These are phyloP conservation scores for Halocynthia aurantium DNA, from an alignment of 23 tunicate genomes.

Conservation along the genomic window DNA sequence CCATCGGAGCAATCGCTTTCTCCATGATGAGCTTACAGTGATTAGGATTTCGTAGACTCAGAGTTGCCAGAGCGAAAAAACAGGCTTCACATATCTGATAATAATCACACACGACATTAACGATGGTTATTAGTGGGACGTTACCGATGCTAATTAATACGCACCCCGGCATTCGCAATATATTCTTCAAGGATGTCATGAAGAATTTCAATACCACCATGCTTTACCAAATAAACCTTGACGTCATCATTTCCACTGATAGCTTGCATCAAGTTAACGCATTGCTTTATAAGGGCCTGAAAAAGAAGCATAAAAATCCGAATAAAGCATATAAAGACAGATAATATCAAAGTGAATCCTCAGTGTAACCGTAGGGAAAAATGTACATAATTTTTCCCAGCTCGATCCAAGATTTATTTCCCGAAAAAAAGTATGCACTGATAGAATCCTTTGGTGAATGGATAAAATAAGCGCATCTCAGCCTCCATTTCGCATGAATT, in stretches of 20 bases:
- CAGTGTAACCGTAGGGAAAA: no score
- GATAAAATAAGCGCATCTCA: no score
- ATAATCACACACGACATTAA: background rate
- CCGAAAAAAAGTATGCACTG: no score
- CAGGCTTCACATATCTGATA: conserved; percentile 75
- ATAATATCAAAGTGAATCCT: no score
- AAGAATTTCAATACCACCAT: conserved; percentile 46
- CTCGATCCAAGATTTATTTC: no score
- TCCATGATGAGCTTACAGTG: conserved; percentile 80
- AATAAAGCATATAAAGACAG: no score
- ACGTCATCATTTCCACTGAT: conserved; percentile 93
- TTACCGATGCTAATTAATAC: background rate
- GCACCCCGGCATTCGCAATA: conserved; percentile 39
- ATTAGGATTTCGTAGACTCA: conserved; percentile 53
- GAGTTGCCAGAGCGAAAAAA: conserved; percentile 61
- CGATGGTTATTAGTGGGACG: background rate
- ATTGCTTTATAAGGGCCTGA: conserved; percentile 62
- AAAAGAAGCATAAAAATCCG: background rate
- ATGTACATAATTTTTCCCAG: no score
- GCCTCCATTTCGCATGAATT: no score
- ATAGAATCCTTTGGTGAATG: no score
- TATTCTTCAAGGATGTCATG: conserved; percentile 36
- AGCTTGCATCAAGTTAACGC: conserved; percentile 66
- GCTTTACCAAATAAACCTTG: conserved; percentile 55
- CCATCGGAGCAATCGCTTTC: conserved; percentile 43